Conservation (phyloP, 2,113 vertebrate genomes). For the Grantiella picta region DNA sequence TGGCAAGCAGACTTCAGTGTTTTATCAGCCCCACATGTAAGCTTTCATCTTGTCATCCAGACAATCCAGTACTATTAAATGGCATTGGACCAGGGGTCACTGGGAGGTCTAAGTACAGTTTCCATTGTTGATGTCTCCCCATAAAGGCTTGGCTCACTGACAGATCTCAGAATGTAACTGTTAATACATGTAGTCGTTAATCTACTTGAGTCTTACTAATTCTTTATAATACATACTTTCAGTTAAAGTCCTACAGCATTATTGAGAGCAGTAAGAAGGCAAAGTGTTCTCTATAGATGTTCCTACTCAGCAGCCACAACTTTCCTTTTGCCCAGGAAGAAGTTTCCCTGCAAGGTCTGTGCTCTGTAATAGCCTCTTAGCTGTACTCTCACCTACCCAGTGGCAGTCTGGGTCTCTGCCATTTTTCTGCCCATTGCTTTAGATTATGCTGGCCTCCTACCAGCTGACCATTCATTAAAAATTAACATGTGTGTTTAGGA, state of each 20-base stretch:
- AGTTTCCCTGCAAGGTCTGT: not conserved
- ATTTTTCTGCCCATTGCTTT: not conserved
- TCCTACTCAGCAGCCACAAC: not conserved
- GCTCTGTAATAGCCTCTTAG: not conserved
- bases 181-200: not conserved
- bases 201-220: not conserved
- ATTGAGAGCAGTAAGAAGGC: not conserved
- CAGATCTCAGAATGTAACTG: not conserved
- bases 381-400: not conserved
- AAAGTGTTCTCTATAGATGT: not conserved
- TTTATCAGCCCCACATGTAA: not conserved
- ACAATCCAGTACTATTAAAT: not conserved
- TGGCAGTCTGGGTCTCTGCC: not conserved
- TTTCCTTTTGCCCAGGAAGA: not conserved
- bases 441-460: accelerated
- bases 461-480: not conserved
- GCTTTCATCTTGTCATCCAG: not conserved
- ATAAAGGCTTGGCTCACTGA: not conserved
- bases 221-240: not conserved
- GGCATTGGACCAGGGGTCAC: not conserved
- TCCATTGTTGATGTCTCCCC: not conserved
- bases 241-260: not conserved
- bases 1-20: not conserved
- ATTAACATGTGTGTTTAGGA: not conserved
- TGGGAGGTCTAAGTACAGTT: not conserved